Conservation (phyloP, 2,113 vertebrate genomes). For the Pelecanus crispus region DNA sequence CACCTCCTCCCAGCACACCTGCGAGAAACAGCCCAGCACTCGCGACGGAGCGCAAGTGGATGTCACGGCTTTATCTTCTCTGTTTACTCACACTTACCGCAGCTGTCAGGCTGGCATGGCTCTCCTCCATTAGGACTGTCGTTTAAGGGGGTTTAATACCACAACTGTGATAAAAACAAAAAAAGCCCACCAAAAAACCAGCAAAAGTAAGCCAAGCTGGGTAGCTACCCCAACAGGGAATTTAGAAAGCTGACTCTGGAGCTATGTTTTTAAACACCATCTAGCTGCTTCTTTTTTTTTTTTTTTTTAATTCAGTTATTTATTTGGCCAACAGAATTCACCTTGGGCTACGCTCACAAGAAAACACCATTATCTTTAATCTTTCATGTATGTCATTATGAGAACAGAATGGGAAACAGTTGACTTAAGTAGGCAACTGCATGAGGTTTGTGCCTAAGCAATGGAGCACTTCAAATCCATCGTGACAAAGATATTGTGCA, state of each 20-base stretch:
- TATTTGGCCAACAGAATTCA: conserved; percentile 30
- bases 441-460: not conserved
- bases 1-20: not conserved
- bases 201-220: not conserved
- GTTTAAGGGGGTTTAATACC: not conserved
- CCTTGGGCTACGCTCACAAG: not conserved
- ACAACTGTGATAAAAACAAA: not conserved
- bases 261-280: not conserved
- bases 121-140: not conserved
- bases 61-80: not conserved
- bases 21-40: not conserved
- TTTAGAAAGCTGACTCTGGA: not conserved
- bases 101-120: not conserved
- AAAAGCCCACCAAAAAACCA: not conserved
- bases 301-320: not conserved
- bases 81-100: not conserved
- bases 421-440: not conserved
- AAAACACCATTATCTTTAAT: conserved; percentile 44
- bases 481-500: not conserved
- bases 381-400: not conserved
- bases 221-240: not conserved
- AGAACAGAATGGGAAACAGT: conserved; percentile 20
- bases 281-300: not conserved
- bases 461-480: not conserved
- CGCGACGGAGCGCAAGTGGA: accelerated